A percentile compares a stretch with the other conserved stretches of the same genome.
These are phyloP conservation scores for Spheniscus mendiculus DNA, from an alignment of 2,113 vertebrate genomes.

Conservation along the genomic window DNA sequence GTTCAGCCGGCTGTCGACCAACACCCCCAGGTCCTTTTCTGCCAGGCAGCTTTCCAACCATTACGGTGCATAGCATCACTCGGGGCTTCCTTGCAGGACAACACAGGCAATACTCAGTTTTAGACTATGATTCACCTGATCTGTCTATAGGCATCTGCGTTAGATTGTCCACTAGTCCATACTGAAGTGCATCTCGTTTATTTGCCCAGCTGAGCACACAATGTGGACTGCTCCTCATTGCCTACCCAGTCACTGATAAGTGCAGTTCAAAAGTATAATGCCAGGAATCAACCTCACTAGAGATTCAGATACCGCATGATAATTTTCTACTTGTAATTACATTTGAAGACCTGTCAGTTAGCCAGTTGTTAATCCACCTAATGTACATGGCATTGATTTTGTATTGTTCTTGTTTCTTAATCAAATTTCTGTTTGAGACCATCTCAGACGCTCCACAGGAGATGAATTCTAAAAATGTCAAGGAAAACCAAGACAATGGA, in stretches of 20 bases:
- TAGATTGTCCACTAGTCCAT: background rate
- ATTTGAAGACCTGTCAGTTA: background rate
- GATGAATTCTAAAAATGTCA: background rate
- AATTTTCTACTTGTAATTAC: background rate
- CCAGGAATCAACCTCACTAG: background rate
- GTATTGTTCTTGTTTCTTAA: background rate
- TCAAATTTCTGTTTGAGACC: background rate
- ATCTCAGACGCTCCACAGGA: background rate
- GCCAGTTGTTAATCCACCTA: background rate
- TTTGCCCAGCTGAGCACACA: fast-evolving
- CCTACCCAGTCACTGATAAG: background rate
- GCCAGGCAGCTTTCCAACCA: too few relatives aligned
- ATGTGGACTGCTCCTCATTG: background rate
- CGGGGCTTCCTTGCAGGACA: background rate
- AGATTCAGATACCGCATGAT: background rate
- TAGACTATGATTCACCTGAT: background rate
- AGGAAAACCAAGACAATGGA: background rate
- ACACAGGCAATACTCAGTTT: background rate
- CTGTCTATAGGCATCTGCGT: background rate
- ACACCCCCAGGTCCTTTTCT: too few relatives aligned
- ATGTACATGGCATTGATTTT: background rate
- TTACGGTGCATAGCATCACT: background rate
- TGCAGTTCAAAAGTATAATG: background rate
- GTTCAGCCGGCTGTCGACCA: too few relatives aligned
- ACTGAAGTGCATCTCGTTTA: background rate